phyloP scores from a whole-genome alignment of 1,140 invertebrate genomes.

The Lethrus apterus region DNA sequence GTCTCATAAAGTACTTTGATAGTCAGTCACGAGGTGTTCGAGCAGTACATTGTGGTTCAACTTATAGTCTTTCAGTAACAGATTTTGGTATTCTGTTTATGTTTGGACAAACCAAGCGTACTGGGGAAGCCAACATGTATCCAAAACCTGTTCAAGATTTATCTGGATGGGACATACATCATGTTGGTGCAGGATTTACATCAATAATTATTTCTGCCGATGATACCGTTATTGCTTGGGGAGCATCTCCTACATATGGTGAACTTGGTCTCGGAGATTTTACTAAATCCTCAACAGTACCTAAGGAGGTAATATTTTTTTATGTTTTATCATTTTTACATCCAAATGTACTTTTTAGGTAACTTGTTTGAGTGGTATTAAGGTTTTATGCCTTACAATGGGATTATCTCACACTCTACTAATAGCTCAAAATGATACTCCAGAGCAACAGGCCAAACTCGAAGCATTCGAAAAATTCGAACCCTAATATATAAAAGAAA shows the following conservation, averaged over 20 bases:
- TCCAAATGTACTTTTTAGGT: slow-evolving; percentile 38
- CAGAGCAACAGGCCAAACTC: slow-evolving; percentile 57
- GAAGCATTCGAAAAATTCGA: slow-evolving; percentile 47
- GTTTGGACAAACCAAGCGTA: slow-evolving; percentile 86
- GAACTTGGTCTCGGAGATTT: slow-evolving; percentile 86
- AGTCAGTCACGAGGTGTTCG: slow-evolving; percentile 72
- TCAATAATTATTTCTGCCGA: slow-evolving; percentile 85
- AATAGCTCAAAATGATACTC: slow-evolving; percentile 56
- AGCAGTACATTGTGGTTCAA: slow-evolving; percentile 74
- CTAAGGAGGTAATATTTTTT: slow-evolving; percentile 61
- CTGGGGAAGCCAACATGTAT: slow-evolving; percentile 94
- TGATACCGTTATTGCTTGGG: slow-evolving; percentile 85
- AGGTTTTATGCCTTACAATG: slow-evolving; percentile 73
- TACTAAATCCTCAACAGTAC: slow-evolving; percentile 77
- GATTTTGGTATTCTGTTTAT: slow-evolving; percentile 70
- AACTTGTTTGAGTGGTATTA: slow-evolving; percentile 70
- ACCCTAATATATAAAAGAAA: slow-evolving; percentile 12
- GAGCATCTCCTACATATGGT: slow-evolving; percentile 83
- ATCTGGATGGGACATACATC: slow-evolving; percentile 81
- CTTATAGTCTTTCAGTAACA: slow-evolving; percentile 76
- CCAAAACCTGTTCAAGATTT: slow-evolving; percentile 90
- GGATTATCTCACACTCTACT: slow-evolving; percentile 78
- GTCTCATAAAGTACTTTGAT: slow-evolving; percentile 84
- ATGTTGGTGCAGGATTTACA: slow-evolving; percentile 69
- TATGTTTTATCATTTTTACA: background rate